Evolutionary conservation across 2,113 vertebrate genomes (phyloP), one percentile per base, ranked within the genome.

Genomic region (Cinclus mexicanus): DNA sequence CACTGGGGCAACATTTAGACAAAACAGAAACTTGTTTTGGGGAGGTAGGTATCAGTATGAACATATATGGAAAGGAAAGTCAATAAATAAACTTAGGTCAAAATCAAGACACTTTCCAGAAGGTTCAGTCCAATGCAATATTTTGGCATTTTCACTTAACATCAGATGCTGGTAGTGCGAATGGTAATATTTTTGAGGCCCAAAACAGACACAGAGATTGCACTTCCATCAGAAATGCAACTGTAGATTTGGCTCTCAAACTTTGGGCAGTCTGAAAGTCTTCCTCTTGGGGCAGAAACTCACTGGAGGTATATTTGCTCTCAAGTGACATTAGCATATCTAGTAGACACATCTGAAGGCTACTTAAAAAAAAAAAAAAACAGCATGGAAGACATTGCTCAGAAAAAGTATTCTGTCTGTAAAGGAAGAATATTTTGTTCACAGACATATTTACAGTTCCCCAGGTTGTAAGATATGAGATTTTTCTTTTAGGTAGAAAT

Each of bases 261-360:
- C 14, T 20, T 2, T 37, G 28, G 35, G 4, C 16, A 25, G 83
- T 60, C 46, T 37, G 9, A 10, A n/a, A 29, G 41, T 68, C 24
- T 22, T 60, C 14, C 26, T 75, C 29, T 64, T 71, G 25, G 23
- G n/a, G 9, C 35, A 85, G 31, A 83, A 91, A 57, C 28, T 53
- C 37, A 55, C 0, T 1, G 4, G 2, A 33, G 12, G 4, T 3
- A 6, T 63, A 55, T 35, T 25, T 64, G 14, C 31, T 72, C 33
- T 84, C 25, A 24, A 39, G 15, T 60, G 21, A 60, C 23, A 47
- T 59, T 42, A 42, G 6, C 17, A 25, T 39, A 80, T 33, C 57
- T 80, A 50, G 10, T 44, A 67, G 41, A 84, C 31, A 64, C 10
- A n/a, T 42, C 49, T 65, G 23, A 87, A 59, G 9, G 18, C 11